A percentile compares a stretch with the other conserved stretches of the same genome.
Conservation (phyloP, 2,113 vertebrate species). For the Clarias gariepinus region DNA sequence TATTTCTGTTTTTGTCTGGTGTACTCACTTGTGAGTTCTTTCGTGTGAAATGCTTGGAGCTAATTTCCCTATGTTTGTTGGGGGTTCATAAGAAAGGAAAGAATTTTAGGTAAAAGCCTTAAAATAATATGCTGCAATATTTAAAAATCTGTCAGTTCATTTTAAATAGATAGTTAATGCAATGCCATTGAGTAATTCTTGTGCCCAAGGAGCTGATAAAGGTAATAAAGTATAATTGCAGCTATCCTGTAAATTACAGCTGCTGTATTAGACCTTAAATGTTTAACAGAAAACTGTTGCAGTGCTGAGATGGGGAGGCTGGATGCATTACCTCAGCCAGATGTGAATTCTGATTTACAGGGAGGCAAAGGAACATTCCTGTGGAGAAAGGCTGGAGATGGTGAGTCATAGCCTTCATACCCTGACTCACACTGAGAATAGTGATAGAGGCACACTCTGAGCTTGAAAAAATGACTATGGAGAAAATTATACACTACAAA, state of each 20-base stretch:
- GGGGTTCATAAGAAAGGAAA: background rate
- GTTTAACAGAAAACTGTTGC: slow-evolving; percentile 26
- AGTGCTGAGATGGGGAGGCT: slow-evolving; percentile 30
- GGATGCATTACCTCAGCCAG: slow-evolving; percentile 49
- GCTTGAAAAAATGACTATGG: slow-evolving; percentile 38
- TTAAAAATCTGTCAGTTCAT: background rate
- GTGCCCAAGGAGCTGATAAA: background rate
- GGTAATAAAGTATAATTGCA: background rate
- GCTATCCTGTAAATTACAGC: slow-evolving; percentile 15
- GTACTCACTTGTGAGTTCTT: slow-evolving; percentile 8
- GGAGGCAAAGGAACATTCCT: slow-evolving; percentile 58
- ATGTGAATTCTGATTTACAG: slow-evolving; percentile 57
- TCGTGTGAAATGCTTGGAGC: background rate
- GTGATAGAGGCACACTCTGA: slow-evolving; percentile 44
- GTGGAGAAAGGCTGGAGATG: slow-evolving; percentile 56
- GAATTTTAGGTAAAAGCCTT: background rate
- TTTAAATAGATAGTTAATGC: background rate
- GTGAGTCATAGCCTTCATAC: slow-evolving; percentile 55
- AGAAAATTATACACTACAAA: slow-evolving; percentile 34
- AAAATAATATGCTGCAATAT: slow-evolving; percentile 13
- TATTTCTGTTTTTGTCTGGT: slow-evolving; percentile 23
- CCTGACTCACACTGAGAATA: slow-evolving; percentile 46
- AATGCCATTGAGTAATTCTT: background rate
- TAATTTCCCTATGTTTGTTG: slow-evolving; percentile 6
- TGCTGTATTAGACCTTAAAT: slow-evolving; percentile 18